A percentile compares a stretch with the other conserved stretches of the same genome.
Conservation (phyloP, 1,140 invertebrate genomes). For the Marisa cornuarietis region DNA sequence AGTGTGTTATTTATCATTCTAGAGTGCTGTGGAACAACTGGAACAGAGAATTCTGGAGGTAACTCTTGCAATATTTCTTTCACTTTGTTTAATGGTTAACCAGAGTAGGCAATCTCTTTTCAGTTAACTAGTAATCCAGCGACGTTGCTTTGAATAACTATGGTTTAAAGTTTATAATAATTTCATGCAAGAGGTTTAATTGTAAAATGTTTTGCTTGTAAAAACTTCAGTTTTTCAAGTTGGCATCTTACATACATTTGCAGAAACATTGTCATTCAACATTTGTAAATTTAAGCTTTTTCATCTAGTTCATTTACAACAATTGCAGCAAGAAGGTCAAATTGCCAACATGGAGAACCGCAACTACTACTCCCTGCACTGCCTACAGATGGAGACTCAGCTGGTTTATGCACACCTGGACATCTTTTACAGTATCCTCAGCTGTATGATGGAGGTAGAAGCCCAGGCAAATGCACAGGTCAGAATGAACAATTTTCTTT, state of each 20-base stretch:
- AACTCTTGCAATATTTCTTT: constrained; percentile 16
- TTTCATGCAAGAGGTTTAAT: no score
- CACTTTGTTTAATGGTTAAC: background rate
- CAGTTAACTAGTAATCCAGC: no score
- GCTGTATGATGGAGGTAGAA: constrained; percentile 73
- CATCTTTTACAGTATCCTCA: constrained; percentile 73
- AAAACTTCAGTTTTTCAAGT: background rate
- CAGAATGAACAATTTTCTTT: constrained; percentile 32
- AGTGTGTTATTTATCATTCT: background rate
- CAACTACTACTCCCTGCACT: constrained; percentile 77
- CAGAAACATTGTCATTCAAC: no score
- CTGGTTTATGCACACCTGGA: constrained; percentile 77
- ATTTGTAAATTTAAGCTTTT: background rate
- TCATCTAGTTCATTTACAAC: background rate
- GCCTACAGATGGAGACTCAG: constrained; percentile 79
- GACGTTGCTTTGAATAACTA: no score
- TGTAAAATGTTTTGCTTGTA: background rate
- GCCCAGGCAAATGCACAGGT: constrained; percentile 75
- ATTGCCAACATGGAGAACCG: constrained; percentile 78
- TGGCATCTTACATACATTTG: no score
- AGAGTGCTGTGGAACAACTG: constrained; percentile 74
- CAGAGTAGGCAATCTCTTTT: no score
- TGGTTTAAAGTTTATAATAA: no score
- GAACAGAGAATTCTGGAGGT: constrained; percentile 76
- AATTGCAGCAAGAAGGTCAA: constrained; percentile 73